Conservation (phyloP, 2,888 invertebrate species). For the Shargacucullia verbasci region DNA sequence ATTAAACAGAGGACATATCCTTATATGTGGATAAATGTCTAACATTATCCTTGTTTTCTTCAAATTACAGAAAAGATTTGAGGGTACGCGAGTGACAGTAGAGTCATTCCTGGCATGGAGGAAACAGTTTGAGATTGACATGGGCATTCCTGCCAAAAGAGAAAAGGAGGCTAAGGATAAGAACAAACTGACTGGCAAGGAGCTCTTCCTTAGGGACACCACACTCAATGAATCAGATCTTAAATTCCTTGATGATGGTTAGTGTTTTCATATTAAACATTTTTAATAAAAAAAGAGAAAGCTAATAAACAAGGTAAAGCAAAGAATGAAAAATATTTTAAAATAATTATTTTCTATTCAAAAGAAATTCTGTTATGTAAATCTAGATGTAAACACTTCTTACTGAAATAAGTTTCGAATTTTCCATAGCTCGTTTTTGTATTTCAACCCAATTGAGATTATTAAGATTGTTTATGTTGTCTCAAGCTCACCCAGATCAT, state of each 20-base stretch:
- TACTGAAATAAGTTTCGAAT: no score
- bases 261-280: constrained; percentile 35
- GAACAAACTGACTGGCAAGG: constrained; percentile 96
- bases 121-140: constrained; percentile 96
- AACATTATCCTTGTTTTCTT: background rate
- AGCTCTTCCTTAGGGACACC: constrained; percentile 97
- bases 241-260: constrained; percentile 97
- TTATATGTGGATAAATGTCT: no score
- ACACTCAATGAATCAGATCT: constrained; percentile 99
- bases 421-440: no score
- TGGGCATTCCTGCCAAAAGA: constrained; percentile 92
- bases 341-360: no score
- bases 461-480: no score
- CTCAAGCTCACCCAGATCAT: background rate
- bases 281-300: no score
- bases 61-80: constrained; percentile 94
- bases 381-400: no score
- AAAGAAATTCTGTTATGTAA: no score
- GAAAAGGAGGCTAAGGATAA: constrained; percentile 92
- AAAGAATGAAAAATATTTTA: no score
- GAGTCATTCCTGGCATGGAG: constrained; percentile 99
- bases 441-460: no score
- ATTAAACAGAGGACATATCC: no score
- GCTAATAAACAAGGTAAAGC: no score
- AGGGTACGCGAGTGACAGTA: constrained; percentile 98